These are phyloP conservation scores for Chloroceryle aenea DNA, from an alignment of 2,113 vertebrate genomes.

Conservation along the genomic window DNA sequence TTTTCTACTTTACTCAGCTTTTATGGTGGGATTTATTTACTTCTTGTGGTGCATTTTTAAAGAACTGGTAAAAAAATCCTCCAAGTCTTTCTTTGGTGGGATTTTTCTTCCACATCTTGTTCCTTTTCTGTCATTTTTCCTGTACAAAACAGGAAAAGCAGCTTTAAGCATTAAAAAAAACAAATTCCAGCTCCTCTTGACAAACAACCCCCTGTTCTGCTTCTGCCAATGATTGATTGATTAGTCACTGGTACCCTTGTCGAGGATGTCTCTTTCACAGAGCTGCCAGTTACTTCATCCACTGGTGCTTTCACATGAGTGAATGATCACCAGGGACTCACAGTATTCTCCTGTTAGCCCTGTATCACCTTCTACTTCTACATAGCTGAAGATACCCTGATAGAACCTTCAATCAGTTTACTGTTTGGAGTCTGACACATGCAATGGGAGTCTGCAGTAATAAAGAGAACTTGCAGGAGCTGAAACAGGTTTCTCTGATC, in stretches of 20 bases:
- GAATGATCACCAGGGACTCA: not conserved
- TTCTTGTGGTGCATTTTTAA: not conserved
- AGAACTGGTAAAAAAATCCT: not conserved
- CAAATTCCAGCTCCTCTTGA: not conserved
- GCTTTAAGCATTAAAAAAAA: not conserved
- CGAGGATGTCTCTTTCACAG: not conserved
- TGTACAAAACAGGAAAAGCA: not conserved
- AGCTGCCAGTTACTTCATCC: not conserved
- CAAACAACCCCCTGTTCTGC: not conserved
- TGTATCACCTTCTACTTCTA: not conserved
- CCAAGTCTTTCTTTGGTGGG: not conserved
- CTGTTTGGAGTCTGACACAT: not conserved
- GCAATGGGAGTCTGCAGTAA: not conserved
- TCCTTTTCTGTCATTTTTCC: not conserved
- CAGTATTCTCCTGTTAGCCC: not conserved
- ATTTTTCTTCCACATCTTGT: not conserved
- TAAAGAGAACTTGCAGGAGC: not conserved
- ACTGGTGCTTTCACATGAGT: not conserved
- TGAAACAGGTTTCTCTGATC: not conserved
- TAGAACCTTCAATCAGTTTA: not conserved
- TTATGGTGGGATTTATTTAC: not conserved
- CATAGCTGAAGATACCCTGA: not conserved
- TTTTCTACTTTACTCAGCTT: not conserved
- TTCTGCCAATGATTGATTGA: conserved; percentile 6
- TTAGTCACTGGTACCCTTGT: not conserved